These are phyloP conservation scores for Macrosteles quadrilineatus DNA, from an alignment of 1,140 invertebrate species.

Conservation along the genomic window DNA sequence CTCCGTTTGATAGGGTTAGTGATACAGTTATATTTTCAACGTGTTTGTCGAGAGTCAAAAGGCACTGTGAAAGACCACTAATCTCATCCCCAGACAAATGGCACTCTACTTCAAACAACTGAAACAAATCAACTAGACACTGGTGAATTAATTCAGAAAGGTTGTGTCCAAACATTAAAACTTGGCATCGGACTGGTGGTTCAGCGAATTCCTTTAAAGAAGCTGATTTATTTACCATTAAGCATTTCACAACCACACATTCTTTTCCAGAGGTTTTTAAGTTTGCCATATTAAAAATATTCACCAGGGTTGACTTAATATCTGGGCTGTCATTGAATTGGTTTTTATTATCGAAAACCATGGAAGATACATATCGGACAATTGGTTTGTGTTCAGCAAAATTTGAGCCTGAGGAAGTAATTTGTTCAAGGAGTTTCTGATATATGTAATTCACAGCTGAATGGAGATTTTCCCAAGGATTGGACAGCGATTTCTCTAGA, in stretches of 20 bases:
- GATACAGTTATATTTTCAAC: background rate
- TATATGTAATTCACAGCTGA: background rate
- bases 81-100: background rate
- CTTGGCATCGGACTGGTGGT: conserved; percentile 9
- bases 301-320: background rate
- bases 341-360: no score
- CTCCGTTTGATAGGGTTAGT: background rate
- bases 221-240: background rate
- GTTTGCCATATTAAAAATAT: background rate
- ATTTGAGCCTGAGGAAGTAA: background rate
- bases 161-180: conserved; percentile 25
- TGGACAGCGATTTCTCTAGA: background rate
- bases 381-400: no score
- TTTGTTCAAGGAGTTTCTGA: background rate
- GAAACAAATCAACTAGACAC: background rate
- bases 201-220: conserved; percentile 10
- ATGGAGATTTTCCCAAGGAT: background rate
- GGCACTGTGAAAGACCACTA: background rate
- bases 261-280: background rate
- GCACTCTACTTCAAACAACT: conserved; percentile 9
- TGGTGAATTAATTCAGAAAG: background rate
- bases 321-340: no score
- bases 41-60: no score
- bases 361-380: no score
- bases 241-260: background rate